Percentiles rank a stretch among this genome's conserved stretches.
Conservation (phyloP, 37 sponge, comb jelly and placozoan genomes). For the Aphrocallistes beatrix region DNA sequence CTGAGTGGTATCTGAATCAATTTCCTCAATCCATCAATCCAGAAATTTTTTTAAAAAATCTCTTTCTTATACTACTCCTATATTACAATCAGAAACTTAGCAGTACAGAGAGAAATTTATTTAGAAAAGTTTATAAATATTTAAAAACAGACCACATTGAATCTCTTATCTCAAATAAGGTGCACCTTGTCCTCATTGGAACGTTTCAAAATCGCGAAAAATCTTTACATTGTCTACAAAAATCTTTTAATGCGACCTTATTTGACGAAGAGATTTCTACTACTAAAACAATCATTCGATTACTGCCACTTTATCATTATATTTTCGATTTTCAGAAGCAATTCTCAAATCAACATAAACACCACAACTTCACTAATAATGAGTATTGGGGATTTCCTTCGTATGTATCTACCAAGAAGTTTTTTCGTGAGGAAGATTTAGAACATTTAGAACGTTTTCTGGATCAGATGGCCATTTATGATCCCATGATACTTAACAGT, state of each 20-base stretch:
- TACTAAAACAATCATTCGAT: background rate
- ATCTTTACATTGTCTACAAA: background rate
- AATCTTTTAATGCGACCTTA: background rate
- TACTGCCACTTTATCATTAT: background rate
- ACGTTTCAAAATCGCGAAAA: background rate
- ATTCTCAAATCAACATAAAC: background rate
- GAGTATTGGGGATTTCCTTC: conserved; percentile 1
- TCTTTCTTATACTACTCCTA: background rate
- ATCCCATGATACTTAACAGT: background rate
- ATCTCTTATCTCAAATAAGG: background rate
- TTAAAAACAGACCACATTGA: background rate
- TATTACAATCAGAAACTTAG: background rate
- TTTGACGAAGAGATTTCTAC: background rate
- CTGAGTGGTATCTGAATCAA: no score
- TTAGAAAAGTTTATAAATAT: background rate
- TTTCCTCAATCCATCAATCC: no score
- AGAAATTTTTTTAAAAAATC: background rate
- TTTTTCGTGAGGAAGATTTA: background rate
- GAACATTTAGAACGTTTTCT: background rate
- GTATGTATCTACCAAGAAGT: background rate
- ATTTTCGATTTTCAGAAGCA: background rate
- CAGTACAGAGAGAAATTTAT: background rate
- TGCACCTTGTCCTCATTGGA: background rate
- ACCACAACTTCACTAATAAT: background rate
- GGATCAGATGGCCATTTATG: background rate